Percentiles rank a stretch among this genome's conserved stretches.
Evolutionary conservation across 2,113 vertebrate genomes (phyloP).

Genomic region (Panthera tigris): DNA sequence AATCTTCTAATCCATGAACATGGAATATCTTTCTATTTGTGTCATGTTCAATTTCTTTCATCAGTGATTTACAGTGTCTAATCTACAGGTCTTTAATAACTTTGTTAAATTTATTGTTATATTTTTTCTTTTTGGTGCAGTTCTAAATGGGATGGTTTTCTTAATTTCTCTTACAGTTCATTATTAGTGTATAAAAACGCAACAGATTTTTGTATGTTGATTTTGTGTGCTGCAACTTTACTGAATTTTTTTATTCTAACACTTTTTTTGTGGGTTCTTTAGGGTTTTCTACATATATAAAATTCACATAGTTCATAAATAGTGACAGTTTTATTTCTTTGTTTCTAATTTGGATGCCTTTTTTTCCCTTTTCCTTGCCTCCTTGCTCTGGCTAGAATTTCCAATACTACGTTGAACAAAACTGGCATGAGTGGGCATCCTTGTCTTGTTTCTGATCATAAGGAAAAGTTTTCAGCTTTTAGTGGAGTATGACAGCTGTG

Average conservation of each 20-base stretch:
- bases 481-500: background rate
- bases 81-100: background rate
- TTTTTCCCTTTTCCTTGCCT: background rate
- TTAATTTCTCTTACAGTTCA: background rate
- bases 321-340: background rate
- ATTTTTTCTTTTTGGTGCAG: background rate
- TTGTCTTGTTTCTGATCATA: background rate
- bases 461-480: background rate
- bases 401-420: background rate
- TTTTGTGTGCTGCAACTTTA: background rate
- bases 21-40: background rate
- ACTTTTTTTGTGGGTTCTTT: background rate
- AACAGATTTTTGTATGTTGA: background rate
- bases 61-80: background rate
- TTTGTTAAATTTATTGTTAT: background rate
- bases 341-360: background rate
- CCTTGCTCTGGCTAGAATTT: background rate
- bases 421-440: background rate
- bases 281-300: background rate
- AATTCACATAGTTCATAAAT: background rate
- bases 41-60: background rate
- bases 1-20: background rate
- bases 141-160: background rate
- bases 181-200: background rate
- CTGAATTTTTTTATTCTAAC: background rate